phyloP scores from a whole-genome alignment of 2,113 vertebrate species.

The Noctilio leporinus region DNA sequence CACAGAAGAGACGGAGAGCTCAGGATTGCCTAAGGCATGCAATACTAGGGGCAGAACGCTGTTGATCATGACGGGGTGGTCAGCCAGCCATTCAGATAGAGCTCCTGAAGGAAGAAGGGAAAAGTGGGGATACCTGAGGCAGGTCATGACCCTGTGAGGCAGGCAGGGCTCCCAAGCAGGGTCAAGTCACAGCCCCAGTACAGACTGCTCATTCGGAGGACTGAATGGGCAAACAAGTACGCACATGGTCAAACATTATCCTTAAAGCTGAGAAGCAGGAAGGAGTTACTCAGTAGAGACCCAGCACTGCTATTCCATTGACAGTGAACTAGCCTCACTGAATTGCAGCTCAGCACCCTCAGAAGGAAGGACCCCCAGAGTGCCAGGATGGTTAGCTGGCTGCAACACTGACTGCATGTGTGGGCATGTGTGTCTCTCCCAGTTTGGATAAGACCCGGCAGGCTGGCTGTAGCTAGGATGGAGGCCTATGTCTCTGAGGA shows the following conservation, averaged over 20 bases:
- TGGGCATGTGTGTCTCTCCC: not conserved
- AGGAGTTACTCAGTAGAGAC: not conserved
- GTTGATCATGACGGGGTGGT: constrained; percentile 99
- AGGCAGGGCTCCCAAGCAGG: not conserved
- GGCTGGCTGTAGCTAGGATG: not conserved
- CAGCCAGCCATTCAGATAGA: constrained; percentile 96
- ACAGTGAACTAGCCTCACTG: not conserved
- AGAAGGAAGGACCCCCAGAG: not conserved
- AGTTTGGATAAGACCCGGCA: not conserved
- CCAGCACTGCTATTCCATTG: not conserved
- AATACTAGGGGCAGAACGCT: constrained; percentile 95
- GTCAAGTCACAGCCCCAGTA: not conserved
- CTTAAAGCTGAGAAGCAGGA: not conserved
- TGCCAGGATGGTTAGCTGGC: not conserved
- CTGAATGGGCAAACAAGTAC: not conserved
- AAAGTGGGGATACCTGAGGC: not conserved
- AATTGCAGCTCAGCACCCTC: not conserved
- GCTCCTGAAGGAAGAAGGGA: constrained; percentile 81
- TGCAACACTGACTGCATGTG: not conserved
- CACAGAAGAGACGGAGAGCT: constrained; percentile 97
- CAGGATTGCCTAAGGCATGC: constrained; percentile 96
- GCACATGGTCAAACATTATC: not conserved
- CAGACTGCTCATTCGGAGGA: not conserved
- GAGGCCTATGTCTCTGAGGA: not conserved
- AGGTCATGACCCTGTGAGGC: not conserved